Percentiles rank a stretch among this genome's conserved stretches.
Conservation (phyloP, 2,888 invertebrate species). For the Lordiphosa andalusiaca region DNA sequence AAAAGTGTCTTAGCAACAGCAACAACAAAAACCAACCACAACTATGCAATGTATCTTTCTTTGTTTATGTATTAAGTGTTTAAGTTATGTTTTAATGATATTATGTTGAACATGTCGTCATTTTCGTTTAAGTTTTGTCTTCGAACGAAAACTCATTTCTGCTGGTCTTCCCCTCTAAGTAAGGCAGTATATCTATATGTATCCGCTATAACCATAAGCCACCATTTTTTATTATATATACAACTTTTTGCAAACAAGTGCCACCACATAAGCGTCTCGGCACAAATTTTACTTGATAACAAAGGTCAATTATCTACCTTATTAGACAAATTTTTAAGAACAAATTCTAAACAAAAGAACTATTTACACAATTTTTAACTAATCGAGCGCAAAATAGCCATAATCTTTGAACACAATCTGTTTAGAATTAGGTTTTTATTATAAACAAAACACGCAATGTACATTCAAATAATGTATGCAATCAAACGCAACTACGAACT, state of each 20-base stretch:
- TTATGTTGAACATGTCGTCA: constrained; percentile 71
- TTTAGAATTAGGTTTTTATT: constrained; percentile 17
- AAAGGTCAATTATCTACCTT: constrained; percentile 50
- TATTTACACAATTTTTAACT: constrained; percentile 40
- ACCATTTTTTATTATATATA: constrained; percentile 25
- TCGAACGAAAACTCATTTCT: constrained; percentile 28
- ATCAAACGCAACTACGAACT: constrained; percentile 18
- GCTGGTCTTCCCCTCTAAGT: constrained; percentile 65
- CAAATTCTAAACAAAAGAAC: constrained; percentile 22
- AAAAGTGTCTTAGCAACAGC: constrained; percentile 52
- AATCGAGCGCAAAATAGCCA: constrained; percentile 42
- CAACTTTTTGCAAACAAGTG: constrained; percentile 67
- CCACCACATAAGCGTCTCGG: constrained; percentile 40
- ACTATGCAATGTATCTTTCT: constrained; percentile 15
- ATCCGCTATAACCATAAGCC: constrained; percentile 9
- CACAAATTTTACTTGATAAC: constrained; percentile 34
- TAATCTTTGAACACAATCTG: constrained; percentile 30
- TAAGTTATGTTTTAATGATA: constrained; percentile 57
- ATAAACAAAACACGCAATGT: constrained; percentile 17
- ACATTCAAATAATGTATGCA: constrained; percentile 12
- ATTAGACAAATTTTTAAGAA: constrained; percentile 50
- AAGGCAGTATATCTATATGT: constrained; percentile 14
- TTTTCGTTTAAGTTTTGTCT: constrained; percentile 46
- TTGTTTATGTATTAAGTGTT: constrained; percentile 48
- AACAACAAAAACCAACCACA: constrained; percentile 36